Evolutionary conservation across 2,888 invertebrate genomes (phyloP), one percentile per base, ranked within the genome.

Genomic region (Himalopsyche kuldschensis): DNA sequence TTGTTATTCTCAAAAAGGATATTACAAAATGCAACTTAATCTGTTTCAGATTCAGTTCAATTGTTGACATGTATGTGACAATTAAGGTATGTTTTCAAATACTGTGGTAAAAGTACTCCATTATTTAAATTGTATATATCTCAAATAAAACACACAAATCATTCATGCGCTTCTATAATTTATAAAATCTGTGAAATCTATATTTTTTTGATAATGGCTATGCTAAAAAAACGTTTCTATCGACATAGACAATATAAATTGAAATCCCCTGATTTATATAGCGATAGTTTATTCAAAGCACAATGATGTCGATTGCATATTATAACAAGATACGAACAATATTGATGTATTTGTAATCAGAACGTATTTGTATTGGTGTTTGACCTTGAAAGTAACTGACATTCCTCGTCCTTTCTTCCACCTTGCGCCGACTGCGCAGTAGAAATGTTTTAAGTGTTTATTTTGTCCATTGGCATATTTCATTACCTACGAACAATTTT

Each of bases 341-440:
- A 55, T 55, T 24, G 24, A 55, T 55, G 55, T 55, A 24, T 55
- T 20, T 75, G 75, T 75, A 32, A 75, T 30, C 32, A 35, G 80
- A 46, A 35, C 24, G 31, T 27, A 69, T 41, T 55, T 20, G 55
- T 55, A 20, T 55, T 55, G 24, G 55, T 20, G 24, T 55, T 55
- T 86, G 86, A 86, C 86, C 86, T 85, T 86, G 84, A 80, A 47
- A 81, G 81, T 82, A 83, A 85, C 86, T 86, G 86, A 85, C 86
- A 85, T 86, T 84, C 86, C 86, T 85, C 81, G 86, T 86, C 86
- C 86, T 86, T 86, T 86, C 86, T 86, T 86, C 86, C 86, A 86
- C 86, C 86, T 86, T 86, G 55, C 79, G 46, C 48, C 81, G 84
- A 85, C 79, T 86, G 86, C 86, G 86, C 84, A 86, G 80, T 86